Conservation (phyloP, 2,888 invertebrate genomes). For the Metopia argyrocephala region DNA sequence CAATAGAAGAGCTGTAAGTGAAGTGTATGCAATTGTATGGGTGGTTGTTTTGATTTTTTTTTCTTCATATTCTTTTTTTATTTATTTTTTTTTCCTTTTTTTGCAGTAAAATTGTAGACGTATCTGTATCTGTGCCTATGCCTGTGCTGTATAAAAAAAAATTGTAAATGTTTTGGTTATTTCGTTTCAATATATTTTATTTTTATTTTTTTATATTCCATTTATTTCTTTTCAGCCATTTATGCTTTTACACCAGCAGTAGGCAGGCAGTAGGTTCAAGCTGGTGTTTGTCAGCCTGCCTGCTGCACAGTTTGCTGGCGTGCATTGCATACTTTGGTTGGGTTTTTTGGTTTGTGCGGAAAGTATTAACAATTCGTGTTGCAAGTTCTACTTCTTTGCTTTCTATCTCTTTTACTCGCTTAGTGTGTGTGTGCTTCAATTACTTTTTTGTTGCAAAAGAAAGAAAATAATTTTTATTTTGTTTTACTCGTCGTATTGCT, state of each 20-base stretch:
- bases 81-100: neutral
- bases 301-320: constrained; percentile 75
- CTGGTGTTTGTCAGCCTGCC: constrained; percentile 66
- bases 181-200: constrained; percentile 20
- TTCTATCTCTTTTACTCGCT: neutral
- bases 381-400: constrained; percentile 49
- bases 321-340: constrained; percentile 77
- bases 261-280: constrained; percentile 55
- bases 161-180: neutral
- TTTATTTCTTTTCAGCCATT: constrained; percentile 44
- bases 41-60: constrained; percentile 24
- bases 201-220: constrained; percentile 18
- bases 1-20: constrained; percentile 48
- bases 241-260: constrained; percentile 67
- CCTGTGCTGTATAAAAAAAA: too few relatives aligned
- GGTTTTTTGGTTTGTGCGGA: constrained; percentile 69
- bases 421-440: constrained; percentile 43
- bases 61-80: neutral
- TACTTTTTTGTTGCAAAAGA: constrained; percentile 20
- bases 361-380: constrained; percentile 60
- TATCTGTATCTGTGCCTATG: neutral
- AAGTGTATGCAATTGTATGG: constrained; percentile 48
- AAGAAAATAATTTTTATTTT: neutral
- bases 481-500: neutral
- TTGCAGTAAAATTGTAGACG: neutral